Evolutionary conservation across 2,113 vertebrate species (phyloP), one percentile per base, ranked within the genome.

Genomic region (Acanthochromis polyacanthus): DNA sequence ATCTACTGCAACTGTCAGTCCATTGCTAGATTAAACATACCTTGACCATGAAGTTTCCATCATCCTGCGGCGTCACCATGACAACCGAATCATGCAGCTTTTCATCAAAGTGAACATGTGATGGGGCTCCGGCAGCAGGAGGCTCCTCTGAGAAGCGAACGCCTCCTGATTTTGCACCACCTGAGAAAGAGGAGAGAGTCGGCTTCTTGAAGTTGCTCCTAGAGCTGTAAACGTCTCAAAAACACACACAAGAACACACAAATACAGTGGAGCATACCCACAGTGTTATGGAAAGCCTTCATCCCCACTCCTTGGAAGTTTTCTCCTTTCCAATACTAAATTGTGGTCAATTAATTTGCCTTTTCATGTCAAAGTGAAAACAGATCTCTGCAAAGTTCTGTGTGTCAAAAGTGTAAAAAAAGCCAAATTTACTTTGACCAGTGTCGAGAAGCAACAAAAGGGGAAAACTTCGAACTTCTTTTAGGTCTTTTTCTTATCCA

Each of bases 51-150:
- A 95, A 95, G 92, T 94, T 93, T 46, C 94, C 92, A 7, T 94
- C 93, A 3, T 91, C 81, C 76, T 95, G 91, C 0, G 86, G 85
- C 8, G 89, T 94, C 77, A 95, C 94, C 95, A 95, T 95, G 88
- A 95, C 93, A 5, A 95, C 84, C 0, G 95, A 95, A 86, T 95
- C 94, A 22, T 95, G 95, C 50, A 95, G 92, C 80, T 95, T 95
- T 59, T 95, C 94, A 0, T 95, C 94, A 1, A 95, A 95, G 73
- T 95, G 95, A 50, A 95, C 95, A 1, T 95, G 94, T 6, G 94
- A 94, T 2, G 93, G 60, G 30, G 90, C 74, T 1, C 72, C 78
- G 10, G 83, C 76, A 0, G 65, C 53, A 1, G 81, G 78, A 19
- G 85, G 51, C n/a, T 92, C 86, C 65, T 94, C 92, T 1, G 93